Evolutionary conservation across 92 coral and sea anemone species (phyloP).

Genomic region (Actinostola sp.): DNA sequence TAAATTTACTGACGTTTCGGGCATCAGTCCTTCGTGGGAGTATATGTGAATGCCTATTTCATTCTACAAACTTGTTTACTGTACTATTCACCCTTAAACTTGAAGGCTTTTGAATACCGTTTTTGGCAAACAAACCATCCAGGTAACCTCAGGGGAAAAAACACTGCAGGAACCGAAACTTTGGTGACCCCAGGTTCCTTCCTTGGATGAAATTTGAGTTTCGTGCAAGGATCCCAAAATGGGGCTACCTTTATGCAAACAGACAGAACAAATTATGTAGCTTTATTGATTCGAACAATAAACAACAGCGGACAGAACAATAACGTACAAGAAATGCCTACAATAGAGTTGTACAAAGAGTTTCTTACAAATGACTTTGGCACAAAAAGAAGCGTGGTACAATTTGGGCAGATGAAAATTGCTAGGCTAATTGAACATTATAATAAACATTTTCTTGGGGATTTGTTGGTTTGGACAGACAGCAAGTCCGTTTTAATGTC

Average conservation of each 20-base stretch:
- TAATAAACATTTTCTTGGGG: too few relatives aligned
- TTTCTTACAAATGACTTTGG: background rate
- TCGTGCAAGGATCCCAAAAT: background rate
- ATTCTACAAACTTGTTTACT: too few relatives aligned
- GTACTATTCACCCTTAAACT: too few relatives aligned
- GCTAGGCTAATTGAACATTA: too few relatives aligned
- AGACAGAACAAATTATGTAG: background rate
- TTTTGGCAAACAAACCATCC: background rate
- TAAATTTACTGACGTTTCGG: too few relatives aligned
- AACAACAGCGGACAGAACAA: background rate
- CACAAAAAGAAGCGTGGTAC: background rate
- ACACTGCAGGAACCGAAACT: background rate
- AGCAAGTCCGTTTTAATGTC: too few relatives aligned
- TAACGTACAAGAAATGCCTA: background rate
- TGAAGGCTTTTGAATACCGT: too few relatives aligned
- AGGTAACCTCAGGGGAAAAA: background rate
- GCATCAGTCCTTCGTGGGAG: too few relatives aligned
- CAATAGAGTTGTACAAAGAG: background rate
- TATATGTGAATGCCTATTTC: too few relatives aligned
- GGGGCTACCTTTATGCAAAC: slow-evolving; percentile 1
- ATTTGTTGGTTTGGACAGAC: too few relatives aligned
- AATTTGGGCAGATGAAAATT: too few relatives aligned
- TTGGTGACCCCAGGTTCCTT: background rate
- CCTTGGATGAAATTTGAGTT: background rate
- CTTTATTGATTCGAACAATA: background rate